Evolutionary conservation across 2,113 vertebrate genomes (phyloP).

Genomic region (Agelaius phoeniceus): DNA sequence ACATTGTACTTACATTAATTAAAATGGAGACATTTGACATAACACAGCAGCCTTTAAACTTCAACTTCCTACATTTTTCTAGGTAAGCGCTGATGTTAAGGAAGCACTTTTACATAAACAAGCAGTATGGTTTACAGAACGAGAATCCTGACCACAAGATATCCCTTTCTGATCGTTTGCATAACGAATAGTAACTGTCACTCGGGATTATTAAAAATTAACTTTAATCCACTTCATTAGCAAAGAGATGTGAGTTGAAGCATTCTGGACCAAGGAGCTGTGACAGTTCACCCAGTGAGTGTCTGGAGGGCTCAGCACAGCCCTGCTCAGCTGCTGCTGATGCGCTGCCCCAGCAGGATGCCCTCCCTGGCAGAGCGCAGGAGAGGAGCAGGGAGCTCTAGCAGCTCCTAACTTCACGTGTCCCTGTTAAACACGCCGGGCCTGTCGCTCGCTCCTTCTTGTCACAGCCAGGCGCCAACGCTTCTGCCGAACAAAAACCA

Average conservation of each 20-base stretch:
- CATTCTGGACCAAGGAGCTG: not conserved
- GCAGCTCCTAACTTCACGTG: not conserved
- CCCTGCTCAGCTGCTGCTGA: not conserved
- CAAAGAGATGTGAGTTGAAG: not conserved
- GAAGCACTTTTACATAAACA: not conserved
- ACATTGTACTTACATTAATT: not conserved
- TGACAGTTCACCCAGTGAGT: accelerated
- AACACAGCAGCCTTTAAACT: not conserved
- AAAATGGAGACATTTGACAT: not conserved
- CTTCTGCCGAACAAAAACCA: not conserved
- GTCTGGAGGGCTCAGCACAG: not conserved
- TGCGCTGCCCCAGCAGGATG: not conserved
- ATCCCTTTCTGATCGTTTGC: not conserved
- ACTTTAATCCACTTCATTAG: not conserved
- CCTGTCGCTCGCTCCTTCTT: not conserved
- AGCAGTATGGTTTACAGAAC: not conserved
- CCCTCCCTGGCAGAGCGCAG: accelerated
- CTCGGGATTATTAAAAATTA: not conserved
- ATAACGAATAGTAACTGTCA: not conserved
- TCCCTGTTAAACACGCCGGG: accelerated
- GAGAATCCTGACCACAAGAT: not conserved
- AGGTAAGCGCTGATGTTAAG: not conserved
- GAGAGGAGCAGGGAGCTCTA: not conserved
- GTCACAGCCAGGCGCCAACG: not conserved
- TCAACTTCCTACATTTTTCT: not conserved